phyloP scores from a whole-genome alignment of 2,888 invertebrate genomes.

The Pristionchus entomophagus region DNA sequence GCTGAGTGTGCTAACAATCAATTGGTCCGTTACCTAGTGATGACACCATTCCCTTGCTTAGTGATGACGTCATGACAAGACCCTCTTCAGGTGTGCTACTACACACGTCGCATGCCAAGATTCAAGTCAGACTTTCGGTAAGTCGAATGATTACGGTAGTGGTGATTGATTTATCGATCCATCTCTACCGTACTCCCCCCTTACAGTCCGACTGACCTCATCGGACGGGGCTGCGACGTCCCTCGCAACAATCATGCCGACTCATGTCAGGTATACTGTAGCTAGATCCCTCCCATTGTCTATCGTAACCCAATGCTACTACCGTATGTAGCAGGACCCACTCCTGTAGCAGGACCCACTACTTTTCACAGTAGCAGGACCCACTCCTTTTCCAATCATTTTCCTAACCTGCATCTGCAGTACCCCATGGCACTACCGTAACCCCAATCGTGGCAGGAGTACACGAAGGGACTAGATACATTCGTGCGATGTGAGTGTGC shows the following conservation, averaged over 20 bases:
- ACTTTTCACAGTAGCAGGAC: neutral
- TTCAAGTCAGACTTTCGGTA: neutral
- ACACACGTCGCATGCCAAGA: slow-evolving; percentile 13
- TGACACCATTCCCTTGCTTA: neutral
- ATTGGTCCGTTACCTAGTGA: neutral
- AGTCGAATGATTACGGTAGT: neutral
- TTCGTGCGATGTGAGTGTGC: slow-evolving; percentile 13
- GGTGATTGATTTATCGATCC: neutral
- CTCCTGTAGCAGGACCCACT: neutral
- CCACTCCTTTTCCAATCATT: neutral
- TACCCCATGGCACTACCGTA: neutral
- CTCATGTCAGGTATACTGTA: slow-evolving; percentile 25
- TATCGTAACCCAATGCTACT: neutral
- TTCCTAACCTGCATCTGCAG: neutral
- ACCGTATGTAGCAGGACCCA: neutral
- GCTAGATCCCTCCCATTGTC: neutral
- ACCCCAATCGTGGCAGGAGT: neutral
- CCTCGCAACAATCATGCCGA: neutral
- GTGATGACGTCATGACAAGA: neutral
- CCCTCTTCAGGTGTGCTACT: slow-evolving; percentile 37
- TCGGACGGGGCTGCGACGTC: slow-evolving; percentile 9
- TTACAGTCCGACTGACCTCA: neutral
- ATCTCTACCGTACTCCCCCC: neutral
- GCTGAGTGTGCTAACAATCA: slow-evolving; percentile 1
- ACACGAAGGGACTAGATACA: neutral